These are phyloP conservation scores for Flexamia atlantica DNA, from an alignment of 2,888 invertebrate species.

Conservation along the genomic window DNA sequence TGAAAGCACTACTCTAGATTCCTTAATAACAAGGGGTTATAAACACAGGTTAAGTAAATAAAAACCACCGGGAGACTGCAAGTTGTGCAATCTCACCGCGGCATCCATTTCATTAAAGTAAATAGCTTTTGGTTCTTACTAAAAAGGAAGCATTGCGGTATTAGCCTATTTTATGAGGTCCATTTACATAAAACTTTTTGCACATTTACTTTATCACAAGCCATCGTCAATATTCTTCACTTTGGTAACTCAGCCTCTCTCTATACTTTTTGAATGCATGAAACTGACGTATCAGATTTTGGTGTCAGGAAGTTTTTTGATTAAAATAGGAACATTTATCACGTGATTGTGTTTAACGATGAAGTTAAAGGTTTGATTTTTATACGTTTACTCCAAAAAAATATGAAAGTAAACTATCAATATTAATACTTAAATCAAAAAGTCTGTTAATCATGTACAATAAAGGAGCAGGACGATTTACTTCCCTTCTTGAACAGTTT, in stretches of 20 bases:
- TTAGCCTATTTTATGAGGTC: constrained; percentile 23
- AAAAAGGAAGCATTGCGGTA: constrained; percentile 43
- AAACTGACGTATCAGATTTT: too few relatives aligned
- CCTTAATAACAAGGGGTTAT: not conserved
- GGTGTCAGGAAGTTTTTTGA: too few relatives aligned
- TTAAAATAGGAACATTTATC: too few relatives aligned
- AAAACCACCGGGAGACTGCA: constrained; percentile 18
- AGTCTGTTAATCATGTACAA: too few relatives aligned
- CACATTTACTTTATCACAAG: constrained; percentile 9
- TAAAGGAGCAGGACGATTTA: too few relatives aligned
- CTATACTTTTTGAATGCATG: not conserved
- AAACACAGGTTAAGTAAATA: constrained; percentile 13
- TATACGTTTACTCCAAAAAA: too few relatives aligned
- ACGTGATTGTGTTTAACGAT: too few relatives aligned
- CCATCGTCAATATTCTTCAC: constrained; percentile 6
- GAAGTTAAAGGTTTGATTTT: too few relatives aligned
- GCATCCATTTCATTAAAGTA: constrained; percentile 42
- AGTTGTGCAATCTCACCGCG: constrained; percentile 23
- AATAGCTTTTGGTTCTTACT: constrained; percentile 35
- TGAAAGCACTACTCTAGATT: not conserved
- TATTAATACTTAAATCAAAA: too few relatives aligned
- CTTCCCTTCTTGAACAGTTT: too few relatives aligned
- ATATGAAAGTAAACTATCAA: too few relatives aligned
- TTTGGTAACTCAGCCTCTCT: not conserved
- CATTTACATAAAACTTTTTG: constrained; percentile 29